Evolutionary conservation across 2,113 vertebrate species (phyloP), one percentile per base, ranked within the genome.

Genomic region (Xyliphius kryptos): DNA sequence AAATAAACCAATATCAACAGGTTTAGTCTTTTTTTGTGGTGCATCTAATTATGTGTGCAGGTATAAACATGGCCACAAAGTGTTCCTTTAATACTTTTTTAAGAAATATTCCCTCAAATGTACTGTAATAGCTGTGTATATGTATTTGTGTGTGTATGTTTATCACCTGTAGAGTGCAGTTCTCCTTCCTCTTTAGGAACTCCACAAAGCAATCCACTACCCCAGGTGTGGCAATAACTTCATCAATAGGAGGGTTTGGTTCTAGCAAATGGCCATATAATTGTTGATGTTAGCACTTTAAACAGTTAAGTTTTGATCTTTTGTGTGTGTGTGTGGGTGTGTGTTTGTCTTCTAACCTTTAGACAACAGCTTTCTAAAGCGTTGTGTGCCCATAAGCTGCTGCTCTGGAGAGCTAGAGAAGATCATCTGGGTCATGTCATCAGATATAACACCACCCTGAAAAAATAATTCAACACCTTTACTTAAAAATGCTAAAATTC

Each of bases 351-450:
- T 41, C 40, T 50, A 12, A 95, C 96, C 96, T 94, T 98, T 98
- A 66, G 96, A 98, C 66, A 98, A 90, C 2, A 98, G 88, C 76
- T 98, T 98, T 76, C 96, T 82, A 77, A 98, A 98, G 69, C 95
- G 94, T 77, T 98, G 96, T 6, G 96, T 98, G 63, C 93, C 96
- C 75, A 93, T 92, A 70, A 98, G 92, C 76, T 98, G 96, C 59
- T 97, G 94, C 67, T 97, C 95, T 61, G 94, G 92, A 59, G 88
- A 90, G 67, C 89, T 92, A 19, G 93, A 97, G 84, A 97, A 97
- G 79, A 98, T 98, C 94, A 97, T 97, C 76, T 97, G 92, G 58
- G 88, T 96, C 96, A 98, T 98, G 80, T 98, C 96, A 38, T 91
- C 88, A n/a, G 94, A 93, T 77, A 98, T 97, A 55, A 91, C 90